phyloP scores from a whole-genome alignment of 35 echinoderm and acorn worm species.

The Anneissia japonica region DNA sequence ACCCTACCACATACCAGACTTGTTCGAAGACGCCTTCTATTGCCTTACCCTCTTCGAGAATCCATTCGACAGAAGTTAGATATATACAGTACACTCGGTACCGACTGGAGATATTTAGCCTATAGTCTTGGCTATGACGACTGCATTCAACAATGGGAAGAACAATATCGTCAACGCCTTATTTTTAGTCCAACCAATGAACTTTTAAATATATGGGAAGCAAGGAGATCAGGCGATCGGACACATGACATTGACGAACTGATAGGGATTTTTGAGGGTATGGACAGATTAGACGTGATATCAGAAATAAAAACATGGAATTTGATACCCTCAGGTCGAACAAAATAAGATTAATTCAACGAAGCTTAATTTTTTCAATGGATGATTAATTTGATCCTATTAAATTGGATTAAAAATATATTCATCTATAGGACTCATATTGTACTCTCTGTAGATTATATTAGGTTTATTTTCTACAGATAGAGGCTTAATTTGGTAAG shows the following conservation, averaged over 20 bases:
- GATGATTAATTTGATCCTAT: no score
- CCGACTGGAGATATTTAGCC: not conserved
- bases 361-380: no score
- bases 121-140: not conserved
- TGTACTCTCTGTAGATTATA: no score
- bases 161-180: not conserved
- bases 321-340: no score
- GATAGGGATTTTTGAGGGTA: not conserved
- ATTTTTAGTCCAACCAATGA: not conserved
- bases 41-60: not conserved
- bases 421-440: no score
- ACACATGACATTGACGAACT: not conserved
- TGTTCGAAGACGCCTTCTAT: not conserved
- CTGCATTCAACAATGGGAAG: not conserved
- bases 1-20: no score
- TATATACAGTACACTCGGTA: not conserved
- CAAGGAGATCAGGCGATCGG: not conserved
- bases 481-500: no score
- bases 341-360: no score
- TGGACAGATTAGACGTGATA: not conserved
- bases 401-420: no score
- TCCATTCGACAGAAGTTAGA: not conserved
- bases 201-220: not conserved
- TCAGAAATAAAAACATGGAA: not conserved
- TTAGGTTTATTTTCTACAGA: no score